phyloP scores from a whole-genome alignment of 2,888 invertebrate genomes.

The Lycocerus yunnanus region DNA sequence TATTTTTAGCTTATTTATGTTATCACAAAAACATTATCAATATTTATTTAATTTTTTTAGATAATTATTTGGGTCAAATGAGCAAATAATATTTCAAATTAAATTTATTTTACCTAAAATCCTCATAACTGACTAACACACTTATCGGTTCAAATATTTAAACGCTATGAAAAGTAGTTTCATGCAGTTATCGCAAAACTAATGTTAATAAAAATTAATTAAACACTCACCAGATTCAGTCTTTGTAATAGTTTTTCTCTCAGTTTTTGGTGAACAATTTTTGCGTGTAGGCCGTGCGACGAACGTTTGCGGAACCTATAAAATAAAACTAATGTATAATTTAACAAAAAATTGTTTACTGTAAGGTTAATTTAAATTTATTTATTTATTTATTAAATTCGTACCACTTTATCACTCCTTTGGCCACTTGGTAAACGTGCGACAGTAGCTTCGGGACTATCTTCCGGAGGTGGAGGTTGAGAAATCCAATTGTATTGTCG shows the following conservation, averaged over 20 bases:
- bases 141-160: neutral
- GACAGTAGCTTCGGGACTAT: conserved; percentile 82
- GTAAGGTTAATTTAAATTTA: neutral
- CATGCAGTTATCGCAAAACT: neutral
- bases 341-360: conserved; percentile 3
- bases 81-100: neutral
- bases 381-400: conserved; percentile 33
- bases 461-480: conserved; percentile 90
- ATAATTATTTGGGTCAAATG: conserved; percentile 1
- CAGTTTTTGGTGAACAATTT: conserved; percentile 69
- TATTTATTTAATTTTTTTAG: neutral
- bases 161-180: neutral
- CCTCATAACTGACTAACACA: neutral
- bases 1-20: neutral
- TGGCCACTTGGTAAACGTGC: conserved; percentile 85
- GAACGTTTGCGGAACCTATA: conserved; percentile 60
- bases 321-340: conserved; percentile 9
- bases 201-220: neutral
- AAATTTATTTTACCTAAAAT: neutral
- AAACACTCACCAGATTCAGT: conserved; percentile 49
- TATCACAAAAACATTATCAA: neutral
- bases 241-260: conserved; percentile 48
- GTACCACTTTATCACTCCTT: conserved; percentile 78
- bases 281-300: conserved; percentile 64
- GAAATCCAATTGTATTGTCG: conserved; percentile 94